phyloP scores from a whole-genome alignment of 2,888 invertebrate genomes.

The Microctonus aethiopoides region DNA sequence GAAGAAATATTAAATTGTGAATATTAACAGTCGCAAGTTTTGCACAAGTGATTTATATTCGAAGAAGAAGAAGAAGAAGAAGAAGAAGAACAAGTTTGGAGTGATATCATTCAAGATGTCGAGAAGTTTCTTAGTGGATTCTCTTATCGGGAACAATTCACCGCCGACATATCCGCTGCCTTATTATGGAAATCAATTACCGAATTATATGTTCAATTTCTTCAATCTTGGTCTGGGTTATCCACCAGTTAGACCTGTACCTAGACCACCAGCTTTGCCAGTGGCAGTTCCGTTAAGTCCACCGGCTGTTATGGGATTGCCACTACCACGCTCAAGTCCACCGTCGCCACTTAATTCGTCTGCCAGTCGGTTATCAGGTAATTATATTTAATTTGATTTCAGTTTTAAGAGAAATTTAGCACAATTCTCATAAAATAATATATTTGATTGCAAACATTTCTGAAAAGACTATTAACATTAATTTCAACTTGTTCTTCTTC shows the following conservation, averaged over 20 bases:
- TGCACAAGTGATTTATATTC: neutral
- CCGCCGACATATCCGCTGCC: constrained; percentile 68
- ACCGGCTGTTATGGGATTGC: constrained; percentile 46
- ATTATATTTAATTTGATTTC: constrained; percentile 7
- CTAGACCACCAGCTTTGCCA: constrained; percentile 54
- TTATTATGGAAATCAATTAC: constrained; percentile 66
- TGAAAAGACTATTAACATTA: neutral
- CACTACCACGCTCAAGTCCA: constrained; percentile 54
- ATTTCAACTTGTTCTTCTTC: neutral
- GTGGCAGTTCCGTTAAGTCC: constrained; percentile 50
- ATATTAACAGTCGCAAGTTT: constrained; percentile 12
- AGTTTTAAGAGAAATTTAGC: neutral
- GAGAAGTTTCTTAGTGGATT: constrained; percentile 84
- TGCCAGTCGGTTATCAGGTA: constrained; percentile 55
- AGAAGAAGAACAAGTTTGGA: neutral
- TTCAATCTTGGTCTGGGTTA: constrained; percentile 62
- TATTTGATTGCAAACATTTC: neutral
- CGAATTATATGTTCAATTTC: constrained; percentile 65
- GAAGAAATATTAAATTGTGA: constrained; percentile 11
- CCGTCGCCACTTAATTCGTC: constrained; percentile 55
- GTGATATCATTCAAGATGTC: constrained; percentile 72
- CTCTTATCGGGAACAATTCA: constrained; percentile 76
- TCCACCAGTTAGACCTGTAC: constrained; percentile 61
- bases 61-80: neutral
- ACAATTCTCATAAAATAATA: neutral